Evolutionary conservation across 2,113 vertebrate genomes (phyloP).

Genomic region (Megaceryle torquata): DNA sequence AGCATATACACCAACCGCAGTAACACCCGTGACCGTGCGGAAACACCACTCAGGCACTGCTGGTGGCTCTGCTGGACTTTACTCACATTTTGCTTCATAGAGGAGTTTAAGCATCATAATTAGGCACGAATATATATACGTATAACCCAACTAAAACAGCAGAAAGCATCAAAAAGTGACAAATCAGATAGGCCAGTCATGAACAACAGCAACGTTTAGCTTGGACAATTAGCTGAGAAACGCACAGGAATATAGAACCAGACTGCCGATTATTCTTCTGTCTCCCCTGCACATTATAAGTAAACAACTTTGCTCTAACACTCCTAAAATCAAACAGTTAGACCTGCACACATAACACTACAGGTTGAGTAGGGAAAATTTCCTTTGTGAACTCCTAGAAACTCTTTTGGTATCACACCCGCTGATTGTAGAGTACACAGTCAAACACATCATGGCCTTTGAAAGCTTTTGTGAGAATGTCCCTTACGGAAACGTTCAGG

Average conservation of each 20-base stretch:
- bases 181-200: background rate
- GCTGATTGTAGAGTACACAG: background rate
- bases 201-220: background rate
- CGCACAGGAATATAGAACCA: background rate
- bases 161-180: background rate
- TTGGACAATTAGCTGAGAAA: background rate
- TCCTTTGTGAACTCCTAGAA: background rate
- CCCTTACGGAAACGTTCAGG: fast-evolving
- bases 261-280: background rate
- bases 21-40: fast-evolving
- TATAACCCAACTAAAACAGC: background rate
- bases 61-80: background rate
- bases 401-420: background rate
- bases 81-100: background rate
- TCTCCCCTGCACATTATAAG: background rate
- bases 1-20: fast-evolving
- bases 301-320: background rate
- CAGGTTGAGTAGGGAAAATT: too few species aligned
- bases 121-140: background rate
- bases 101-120: background rate
- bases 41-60: background rate
- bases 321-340: background rate
- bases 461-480: background rate
- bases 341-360: background rate
- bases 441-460: background rate